phyloP scores from a whole-genome alignment of 2,888 invertebrate genomes.

The Dyspetes luteomarginatus region DNA sequence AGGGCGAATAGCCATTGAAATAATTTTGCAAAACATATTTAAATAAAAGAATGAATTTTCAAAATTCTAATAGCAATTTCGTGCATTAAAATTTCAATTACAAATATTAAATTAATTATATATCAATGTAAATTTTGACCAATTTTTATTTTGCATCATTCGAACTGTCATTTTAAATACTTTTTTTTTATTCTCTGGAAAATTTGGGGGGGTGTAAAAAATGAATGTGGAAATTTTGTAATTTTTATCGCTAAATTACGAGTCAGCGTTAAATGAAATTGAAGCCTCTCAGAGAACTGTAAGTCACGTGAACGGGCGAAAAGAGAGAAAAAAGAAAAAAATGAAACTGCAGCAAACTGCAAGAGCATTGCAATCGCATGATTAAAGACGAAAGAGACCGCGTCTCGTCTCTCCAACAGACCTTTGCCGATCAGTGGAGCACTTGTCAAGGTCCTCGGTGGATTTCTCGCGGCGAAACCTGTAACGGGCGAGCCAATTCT shows the following conservation, averaged over 20 bases:
- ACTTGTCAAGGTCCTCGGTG: slow-evolving; percentile 47
- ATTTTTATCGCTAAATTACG: neutral
- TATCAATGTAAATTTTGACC: no score
- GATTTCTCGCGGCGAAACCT: slow-evolving; percentile 42
- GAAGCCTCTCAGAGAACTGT: neutral
- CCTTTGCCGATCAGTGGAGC: slow-evolving; percentile 49
- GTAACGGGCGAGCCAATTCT: slow-evolving; percentile 14
- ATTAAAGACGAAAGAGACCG: slow-evolving; percentile 35
- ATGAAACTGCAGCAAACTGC: slow-evolving; percentile 3
- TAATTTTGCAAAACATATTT: no score
- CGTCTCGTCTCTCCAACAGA: slow-evolving; percentile 35
- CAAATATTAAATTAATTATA: no score
- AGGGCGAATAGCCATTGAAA: no score
- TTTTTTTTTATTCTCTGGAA: neutral
- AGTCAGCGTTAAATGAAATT: neutral
- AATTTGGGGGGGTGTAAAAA: neutral
- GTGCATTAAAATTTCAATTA: no score
- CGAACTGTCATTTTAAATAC: neutral
- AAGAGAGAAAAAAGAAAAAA: neutral
- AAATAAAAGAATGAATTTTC: no score
- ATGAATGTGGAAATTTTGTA: neutral
- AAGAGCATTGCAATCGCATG: slow-evolving; percentile 1
- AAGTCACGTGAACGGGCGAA: neutral
- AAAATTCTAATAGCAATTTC: no score
- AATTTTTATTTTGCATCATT: neutral